Percentiles rank a stretch among this genome's conserved stretches.
Conservation (phyloP, 1,140 invertebrate species). For the Anastrepha ludens region DNA sequence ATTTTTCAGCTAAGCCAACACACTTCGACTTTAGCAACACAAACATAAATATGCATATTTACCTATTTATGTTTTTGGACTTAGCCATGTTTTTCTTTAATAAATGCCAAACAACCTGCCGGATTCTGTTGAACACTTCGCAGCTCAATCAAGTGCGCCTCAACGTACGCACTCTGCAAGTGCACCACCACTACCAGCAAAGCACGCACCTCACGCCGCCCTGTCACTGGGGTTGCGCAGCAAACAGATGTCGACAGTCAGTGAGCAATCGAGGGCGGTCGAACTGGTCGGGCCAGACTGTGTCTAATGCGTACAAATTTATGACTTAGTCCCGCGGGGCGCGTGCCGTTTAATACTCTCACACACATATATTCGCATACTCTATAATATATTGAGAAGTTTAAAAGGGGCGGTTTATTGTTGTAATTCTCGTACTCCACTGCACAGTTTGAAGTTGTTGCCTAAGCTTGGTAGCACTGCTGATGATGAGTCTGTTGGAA, state of each 20-base stretch:
- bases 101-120: constrained; percentile 18
- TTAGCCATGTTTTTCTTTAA: constrained; percentile 17
- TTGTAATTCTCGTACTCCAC: neutral
- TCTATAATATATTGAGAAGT: constrained; percentile 10
- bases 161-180: neutral
- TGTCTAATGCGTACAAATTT: constrained; percentile 74
- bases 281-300: constrained; percentile 59
- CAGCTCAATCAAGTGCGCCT: neutral
- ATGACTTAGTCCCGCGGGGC: constrained; percentile 67
- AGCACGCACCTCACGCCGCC: neutral
- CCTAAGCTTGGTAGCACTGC: neutral
- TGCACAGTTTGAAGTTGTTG: neutral
- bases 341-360: neutral
- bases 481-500: neutral
- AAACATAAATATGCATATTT: neutral
- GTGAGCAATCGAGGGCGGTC: constrained; percentile 28
- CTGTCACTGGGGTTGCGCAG: neutral
- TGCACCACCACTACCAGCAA: neutral
- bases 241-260: constrained; percentile 50
- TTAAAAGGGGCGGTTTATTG: constrained; percentile 54
- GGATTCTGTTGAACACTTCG: neutral
- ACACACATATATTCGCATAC: neutral
- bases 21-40: neutral
- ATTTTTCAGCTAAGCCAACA: neutral
- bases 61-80: constrained; percentile 18